phyloP scores from a whole-genome alignment of 2,797 vertebrate species.

The Threskiornis aethiopicus region DNA sequence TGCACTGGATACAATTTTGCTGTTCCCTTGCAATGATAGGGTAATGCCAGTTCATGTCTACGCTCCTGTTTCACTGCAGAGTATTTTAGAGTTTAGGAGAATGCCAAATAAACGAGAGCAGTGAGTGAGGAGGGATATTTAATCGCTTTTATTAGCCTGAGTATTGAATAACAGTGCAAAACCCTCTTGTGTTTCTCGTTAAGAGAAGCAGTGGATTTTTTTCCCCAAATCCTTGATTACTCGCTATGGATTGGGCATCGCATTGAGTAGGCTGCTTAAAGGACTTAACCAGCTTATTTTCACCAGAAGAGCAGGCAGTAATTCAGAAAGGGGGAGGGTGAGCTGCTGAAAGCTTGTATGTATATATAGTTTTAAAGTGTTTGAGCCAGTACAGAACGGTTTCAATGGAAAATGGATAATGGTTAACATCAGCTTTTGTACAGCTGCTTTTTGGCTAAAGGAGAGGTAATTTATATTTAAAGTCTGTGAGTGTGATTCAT shows the following conservation, averaged over 20 bases:
- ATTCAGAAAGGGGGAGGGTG: not conserved
- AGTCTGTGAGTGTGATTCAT: not conserved
- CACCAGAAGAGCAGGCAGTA: not conserved
- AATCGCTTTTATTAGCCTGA: not conserved
- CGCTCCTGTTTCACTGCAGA: not conserved
- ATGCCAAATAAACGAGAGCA: not conserved
- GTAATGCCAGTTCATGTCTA: not conserved
- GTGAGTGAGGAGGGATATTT: not conserved
- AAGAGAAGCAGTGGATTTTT: not conserved
- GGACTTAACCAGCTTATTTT: conserved; percentile 21
- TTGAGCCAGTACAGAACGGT: not conserved
- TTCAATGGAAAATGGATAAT: conserved; percentile 49
- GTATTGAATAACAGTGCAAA: not conserved
- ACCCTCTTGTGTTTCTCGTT: not conserved
- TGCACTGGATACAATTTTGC: not conserved
- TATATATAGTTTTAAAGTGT: not conserved
- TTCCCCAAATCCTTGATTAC: not conserved
- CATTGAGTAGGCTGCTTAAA: not conserved
- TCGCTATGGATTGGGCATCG: not conserved
- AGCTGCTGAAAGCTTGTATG: not conserved
- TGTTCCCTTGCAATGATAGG: not conserved
- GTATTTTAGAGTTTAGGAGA: not conserved
- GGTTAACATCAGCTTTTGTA: conserved; percentile 45
- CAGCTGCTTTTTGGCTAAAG: conserved; percentile 44
- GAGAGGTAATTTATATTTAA: conserved; percentile 15